These are phyloP conservation scores for Dipodomys spectabilis DNA, from an alignment of 2,113 vertebrate species.

Conservation along the genomic window DNA sequence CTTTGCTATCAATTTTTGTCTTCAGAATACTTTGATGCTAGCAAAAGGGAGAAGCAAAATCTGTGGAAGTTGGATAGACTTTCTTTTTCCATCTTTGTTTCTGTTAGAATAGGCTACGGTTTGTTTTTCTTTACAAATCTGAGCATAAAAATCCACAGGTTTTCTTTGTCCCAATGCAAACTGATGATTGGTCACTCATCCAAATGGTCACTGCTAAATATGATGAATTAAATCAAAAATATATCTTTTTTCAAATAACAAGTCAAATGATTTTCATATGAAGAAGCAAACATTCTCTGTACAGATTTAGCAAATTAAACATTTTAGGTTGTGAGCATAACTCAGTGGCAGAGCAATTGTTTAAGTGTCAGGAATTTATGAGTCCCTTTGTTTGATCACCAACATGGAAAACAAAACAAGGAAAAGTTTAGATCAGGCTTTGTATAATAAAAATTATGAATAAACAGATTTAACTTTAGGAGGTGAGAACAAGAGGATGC, in stretches of 20 bases:
- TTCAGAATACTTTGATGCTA: background rate
- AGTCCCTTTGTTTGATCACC: background rate
- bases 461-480: slow-evolving; percentile 53
- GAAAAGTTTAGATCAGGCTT: background rate
- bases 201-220: background rate
- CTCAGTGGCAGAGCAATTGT: background rate
- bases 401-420: background rate
- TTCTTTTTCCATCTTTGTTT: background rate
- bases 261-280: background rate
- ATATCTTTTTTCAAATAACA: background rate
- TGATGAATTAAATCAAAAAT: background rate
- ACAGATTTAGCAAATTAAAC: background rate
- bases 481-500: slow-evolving; percentile 29
- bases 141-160: background rate
- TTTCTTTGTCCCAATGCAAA: background rate
- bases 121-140: background rate
- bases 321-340: background rate
- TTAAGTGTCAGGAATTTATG: background rate
- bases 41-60: background rate
- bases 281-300: background rate
- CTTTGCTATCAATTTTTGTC: background rate
- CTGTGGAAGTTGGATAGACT: background rate
- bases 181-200: background rate
- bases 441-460: slow-evolving; percentile 23
- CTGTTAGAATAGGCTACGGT: background rate